Base-by-base conservation (phyloP, 1,140 invertebrate genomes). In the Cardiocondyla obscurior region DNA sequence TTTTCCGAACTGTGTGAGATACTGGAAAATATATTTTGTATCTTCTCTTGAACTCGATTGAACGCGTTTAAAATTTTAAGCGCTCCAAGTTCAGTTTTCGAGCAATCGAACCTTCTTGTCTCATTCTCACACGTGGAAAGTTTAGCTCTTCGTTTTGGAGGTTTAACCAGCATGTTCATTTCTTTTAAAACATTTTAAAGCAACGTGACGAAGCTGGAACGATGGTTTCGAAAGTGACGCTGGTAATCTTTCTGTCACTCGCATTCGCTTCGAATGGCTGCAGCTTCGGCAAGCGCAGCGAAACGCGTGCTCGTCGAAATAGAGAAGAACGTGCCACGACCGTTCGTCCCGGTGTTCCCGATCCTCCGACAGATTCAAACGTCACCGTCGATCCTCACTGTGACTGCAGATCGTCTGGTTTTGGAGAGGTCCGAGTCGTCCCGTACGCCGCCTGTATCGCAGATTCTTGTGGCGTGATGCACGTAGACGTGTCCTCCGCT, bases 401-500 rank as follows among this genome's bases (percentile, higher is more conserved):
- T 28, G 65, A 90, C 16, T 92, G 91, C 42, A 85, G 72, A 22
- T 30, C 77, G 0, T 62, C 57, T 0, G 73, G 69, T 1, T 88
- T 90, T 25, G 85, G 86, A 12, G 82, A 91, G 10, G 74, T 92
- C 7, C 90, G 90, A 22, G 91, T 90, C 69, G 91, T 91, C 55
- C 74, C 91, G 0, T 89, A 92, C 46, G 25, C 36, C 19, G 14
- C 19, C 7, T 69, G 46, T 12, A 39, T 51, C 0, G 1, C 30
- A 0, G 12, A n/a, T 28, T 22, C 5, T 14, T 73, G 79, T 12
- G 76, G 74, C 36, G 19, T 14, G 2, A 74, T 82, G 19, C 42
- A 84, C 22, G 70, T 90, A 44, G 76, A 90, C 64, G 83, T 93
- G 16, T 91, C 91, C 5, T 91, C 92, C 2, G 92, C 88, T 8